Evolutionary conservation across 2,113 vertebrate genomes (phyloP), one percentile per base, ranked within the genome.

Genomic region (Periophthalmodon schlosseri): DNA sequence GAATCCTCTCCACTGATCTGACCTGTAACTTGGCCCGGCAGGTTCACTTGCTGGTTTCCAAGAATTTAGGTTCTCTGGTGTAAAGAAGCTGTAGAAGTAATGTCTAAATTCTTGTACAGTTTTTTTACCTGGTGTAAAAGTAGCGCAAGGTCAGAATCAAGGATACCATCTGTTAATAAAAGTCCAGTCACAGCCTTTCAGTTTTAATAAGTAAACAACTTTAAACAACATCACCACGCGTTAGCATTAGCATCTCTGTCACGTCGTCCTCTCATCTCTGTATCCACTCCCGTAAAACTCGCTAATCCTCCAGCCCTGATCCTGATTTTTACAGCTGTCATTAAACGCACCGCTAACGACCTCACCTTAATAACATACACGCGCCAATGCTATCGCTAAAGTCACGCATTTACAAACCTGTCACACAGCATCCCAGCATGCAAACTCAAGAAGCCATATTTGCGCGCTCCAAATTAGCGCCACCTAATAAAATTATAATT

Each of bases 401-500:
- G 76, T 33, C 3, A 50, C 18, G 49, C 44, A 72, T 72, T 83
- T 71, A 11, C 77, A 70, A 78, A 67, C 76, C 65, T 72, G 77
- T 74, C 78, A 75, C 64, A 71, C 57, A 71, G 75, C 60, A 80
- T 46, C 33, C 18, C 10, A 68, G 75, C 69, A 5, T 76, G 78
- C 69, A 69, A 74, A 86, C 74, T 75, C 79, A 74, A 71, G 80
- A 75, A 76, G 79, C 86, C 70, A 86, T 88, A 28, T 90, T 86
- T 84, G 77, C 73, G 81, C 80, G 73, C 79, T 87, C 78, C 74
- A 88, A 90, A 91, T 90, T 88, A 89, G 86, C 77, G 74, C 77
- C 82, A 86, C 82, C 82, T 82, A 87, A 90, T 91, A 85, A 86
- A 89, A 84, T 15, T 84, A 84, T 89, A 84, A 92, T 90, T 88